These are phyloP conservation scores for Podilymbus podiceps DNA, from an alignment of 2,113 vertebrate genomes.

Conservation along the genomic window DNA sequence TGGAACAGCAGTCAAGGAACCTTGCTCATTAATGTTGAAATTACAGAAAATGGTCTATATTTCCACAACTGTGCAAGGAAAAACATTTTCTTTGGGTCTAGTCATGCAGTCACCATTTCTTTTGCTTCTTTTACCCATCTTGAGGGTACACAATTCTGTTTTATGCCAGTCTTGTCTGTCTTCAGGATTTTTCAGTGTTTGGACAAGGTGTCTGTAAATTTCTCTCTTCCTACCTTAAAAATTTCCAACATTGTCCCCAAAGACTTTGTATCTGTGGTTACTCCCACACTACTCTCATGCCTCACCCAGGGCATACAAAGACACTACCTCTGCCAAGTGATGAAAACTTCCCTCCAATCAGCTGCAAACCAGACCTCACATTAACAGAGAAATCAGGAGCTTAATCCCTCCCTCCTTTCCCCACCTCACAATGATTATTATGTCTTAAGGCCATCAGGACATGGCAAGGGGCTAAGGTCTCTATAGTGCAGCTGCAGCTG, in stretches of 20 bases:
- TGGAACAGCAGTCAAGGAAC: neutral
- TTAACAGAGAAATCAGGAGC: neutral
- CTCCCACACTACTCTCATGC: rapidly evolving
- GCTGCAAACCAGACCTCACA: neutral
- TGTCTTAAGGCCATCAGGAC: neutral
- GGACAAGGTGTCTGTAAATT: neutral
- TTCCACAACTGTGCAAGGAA: neutral
- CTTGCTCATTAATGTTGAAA: neutral
- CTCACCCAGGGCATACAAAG: neutral
- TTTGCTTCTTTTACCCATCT: neutral
- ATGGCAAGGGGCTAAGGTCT: neutral
- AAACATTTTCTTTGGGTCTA: neutral
- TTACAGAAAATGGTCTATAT: neutral
- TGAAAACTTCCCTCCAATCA: neutral
- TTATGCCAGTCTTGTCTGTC: neutral
- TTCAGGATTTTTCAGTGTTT: neutral
- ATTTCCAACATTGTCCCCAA: neutral
- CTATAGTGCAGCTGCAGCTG: neutral
- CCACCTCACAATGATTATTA: neutral
- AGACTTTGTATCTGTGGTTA: neutral
- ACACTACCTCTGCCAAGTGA: neutral
- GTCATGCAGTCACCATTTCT: neutral
- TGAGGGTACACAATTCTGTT: neutral
- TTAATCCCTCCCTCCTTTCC: neutral
- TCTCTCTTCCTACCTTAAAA: neutral